Percentiles rank a stretch among this genome's conserved stretches.
Conservation (phyloP, 2,888 invertebrate genomes). For the Diabrotica balteata region DNA sequence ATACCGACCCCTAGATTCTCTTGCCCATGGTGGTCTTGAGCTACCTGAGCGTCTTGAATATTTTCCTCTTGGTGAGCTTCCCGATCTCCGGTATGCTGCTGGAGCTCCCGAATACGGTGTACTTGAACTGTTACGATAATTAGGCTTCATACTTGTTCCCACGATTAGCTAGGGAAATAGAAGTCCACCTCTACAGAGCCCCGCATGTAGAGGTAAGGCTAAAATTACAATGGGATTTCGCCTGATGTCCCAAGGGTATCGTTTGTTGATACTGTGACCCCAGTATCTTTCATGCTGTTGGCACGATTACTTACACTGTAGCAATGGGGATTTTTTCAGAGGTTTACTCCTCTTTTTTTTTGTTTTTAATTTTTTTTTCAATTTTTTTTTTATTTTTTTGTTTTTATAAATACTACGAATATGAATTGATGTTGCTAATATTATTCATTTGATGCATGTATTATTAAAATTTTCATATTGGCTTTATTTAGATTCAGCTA, state of each 20-base stretch:
- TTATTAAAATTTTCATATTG: no score
- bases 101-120: constrained; percentile 28
- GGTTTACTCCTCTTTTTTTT: constrained; percentile 29
- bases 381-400: neutral
- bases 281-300: constrained; percentile 28
- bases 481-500: constrained; percentile 4
- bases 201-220: constrained; percentile 25
- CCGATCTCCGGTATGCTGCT: constrained; percentile 24
- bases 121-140: constrained; percentile 25
- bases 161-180: constrained; percentile 27
- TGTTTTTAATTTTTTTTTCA: neutral
- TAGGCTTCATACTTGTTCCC: constrained; percentile 28
- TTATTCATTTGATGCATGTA: no score
- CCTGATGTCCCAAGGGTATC: constrained; percentile 33
- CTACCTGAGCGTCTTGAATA: constrained; percentile 12
- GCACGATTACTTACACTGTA: constrained; percentile 33
- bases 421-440: no score
- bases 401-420: neutral
- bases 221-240: constrained; percentile 26
- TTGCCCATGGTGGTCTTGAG: constrained; percentile 11
- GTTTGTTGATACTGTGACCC: constrained; percentile 28
- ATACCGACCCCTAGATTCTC: constrained; percentile 3
- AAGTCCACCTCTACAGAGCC: constrained; percentile 23
- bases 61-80: constrained; percentile 11
- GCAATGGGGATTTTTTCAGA: constrained; percentile 32